Evolutionary conservation across 2,797 vertebrate species (phyloP).

Genomic region (Platyrinchus mystaceus): DNA sequence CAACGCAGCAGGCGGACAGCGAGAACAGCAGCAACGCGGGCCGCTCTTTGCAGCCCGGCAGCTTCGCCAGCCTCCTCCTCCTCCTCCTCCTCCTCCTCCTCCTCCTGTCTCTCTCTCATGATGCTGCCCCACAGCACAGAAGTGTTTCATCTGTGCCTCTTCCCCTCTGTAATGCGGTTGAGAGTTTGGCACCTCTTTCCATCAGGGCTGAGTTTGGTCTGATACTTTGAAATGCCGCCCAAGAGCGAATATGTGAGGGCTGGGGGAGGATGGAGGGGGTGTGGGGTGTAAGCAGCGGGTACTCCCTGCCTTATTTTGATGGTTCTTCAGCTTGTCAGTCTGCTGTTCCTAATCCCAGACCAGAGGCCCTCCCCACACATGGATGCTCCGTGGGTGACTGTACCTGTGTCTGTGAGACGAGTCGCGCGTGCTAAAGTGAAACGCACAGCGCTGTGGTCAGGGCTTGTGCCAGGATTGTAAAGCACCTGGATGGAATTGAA

Average conservation of each 20-base stretch:
- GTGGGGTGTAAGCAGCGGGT: background rate
- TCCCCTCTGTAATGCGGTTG: background rate
- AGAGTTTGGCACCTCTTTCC: background rate
- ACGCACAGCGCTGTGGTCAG: background rate
- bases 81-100: background rate
- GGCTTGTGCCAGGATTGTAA: slow-evolving; percentile 52
- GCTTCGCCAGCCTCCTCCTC: background rate
- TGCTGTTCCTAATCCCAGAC: background rate
- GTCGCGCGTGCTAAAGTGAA: background rate
- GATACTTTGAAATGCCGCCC: slow-evolving; percentile 20
- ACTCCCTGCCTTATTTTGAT: background rate
- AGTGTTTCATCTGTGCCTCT: background rate
- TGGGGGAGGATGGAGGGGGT: background rate
- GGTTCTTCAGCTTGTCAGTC: background rate
- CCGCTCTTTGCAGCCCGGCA: background rate
- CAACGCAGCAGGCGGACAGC: background rate
- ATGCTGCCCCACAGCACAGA: background rate
- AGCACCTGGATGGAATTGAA: slow-evolving; percentile 56
- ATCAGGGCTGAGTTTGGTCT: background rate
- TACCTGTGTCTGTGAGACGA: background rate
- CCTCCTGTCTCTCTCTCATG: background rate
- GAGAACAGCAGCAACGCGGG: background rate
- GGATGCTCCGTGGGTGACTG: background rate
- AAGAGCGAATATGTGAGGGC: background rate
- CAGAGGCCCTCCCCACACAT: background rate